These are phyloP conservation scores for Cossypha niveicapilla DNA, from an alignment of 2,797 vertebrate genomes.

Conservation along the genomic window DNA sequence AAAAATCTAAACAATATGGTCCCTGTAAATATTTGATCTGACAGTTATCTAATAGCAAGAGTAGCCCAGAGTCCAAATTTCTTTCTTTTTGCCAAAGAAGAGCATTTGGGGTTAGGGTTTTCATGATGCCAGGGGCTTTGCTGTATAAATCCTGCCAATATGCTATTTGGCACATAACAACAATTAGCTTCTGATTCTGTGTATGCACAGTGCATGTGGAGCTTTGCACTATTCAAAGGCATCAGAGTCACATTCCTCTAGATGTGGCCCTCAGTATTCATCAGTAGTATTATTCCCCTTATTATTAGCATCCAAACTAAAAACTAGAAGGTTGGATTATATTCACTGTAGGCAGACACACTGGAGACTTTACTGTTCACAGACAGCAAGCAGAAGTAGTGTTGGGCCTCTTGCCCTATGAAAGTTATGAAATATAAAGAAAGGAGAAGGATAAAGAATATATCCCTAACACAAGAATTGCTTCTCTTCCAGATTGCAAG, in stretches of 20 bases:
- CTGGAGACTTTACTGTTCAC: not conserved
- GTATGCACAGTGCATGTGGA: not conserved
- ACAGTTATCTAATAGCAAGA: conserved; percentile 58
- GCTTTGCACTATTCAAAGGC: conserved; percentile 14
- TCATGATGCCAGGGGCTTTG: conserved; percentile 44
- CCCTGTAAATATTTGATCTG: conserved; percentile 69
- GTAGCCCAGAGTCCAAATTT: conserved; percentile 47
- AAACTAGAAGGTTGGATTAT: not conserved
- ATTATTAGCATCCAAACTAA: not conserved
- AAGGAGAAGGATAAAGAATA: not conserved
- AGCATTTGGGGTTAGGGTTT: conserved; percentile 55
- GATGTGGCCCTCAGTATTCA: not conserved
- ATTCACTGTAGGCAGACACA: not conserved
- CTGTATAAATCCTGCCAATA: conserved; percentile 52
- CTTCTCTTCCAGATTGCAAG: not conserved
- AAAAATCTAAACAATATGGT: conserved; percentile 69
- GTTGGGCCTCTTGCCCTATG: not conserved
- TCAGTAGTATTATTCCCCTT: not conserved
- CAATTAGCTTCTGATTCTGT: conserved; percentile 35
- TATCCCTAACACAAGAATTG: not conserved
- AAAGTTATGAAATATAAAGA: not conserved
- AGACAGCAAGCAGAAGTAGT: accelerated
- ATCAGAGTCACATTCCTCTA: not conserved
- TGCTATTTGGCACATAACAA: conserved; percentile 31
- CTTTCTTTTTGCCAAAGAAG: conserved; percentile 41